Evolutionary conservation across 1,140 invertebrate genomes (phyloP), one percentile per base, ranked within the genome.

Genomic region (Drosophila repleta): DNA sequence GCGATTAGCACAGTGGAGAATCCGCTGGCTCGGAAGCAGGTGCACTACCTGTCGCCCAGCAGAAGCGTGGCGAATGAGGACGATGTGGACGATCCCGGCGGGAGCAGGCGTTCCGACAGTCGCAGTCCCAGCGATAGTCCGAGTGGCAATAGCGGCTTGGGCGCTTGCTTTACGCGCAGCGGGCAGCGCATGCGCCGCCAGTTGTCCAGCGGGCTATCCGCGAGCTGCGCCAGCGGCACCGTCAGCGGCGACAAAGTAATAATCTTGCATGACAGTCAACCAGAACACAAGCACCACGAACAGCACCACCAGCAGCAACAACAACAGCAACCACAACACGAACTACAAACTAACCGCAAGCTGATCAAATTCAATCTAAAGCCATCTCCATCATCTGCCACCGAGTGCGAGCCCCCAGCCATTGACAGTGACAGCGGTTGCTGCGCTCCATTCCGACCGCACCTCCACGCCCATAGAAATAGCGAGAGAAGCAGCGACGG

Each of bases 191-290:
- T 88, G 66, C 73, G 81, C 7, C 78, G 87, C 4, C 89, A 90
- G 51, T 32, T 71, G 17, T 84, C 81, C n/a, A 37, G 58, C 11
- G 41, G 63, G 20, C 62, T 88, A 46, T 87, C 89, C 18, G 77
- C 74, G 48, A 46, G 60, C 48, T 78, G 79, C 39, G 75, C 39
- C 64, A 74, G 81, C 39, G 74, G 84, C 43, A 77, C 79, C 67
- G 89, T 35, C 32, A 35, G 32, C 8, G 32, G 32, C 11, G 32
- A 90, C 64, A 90, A 90, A 89, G 89, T 90, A 90, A 90, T 80
- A 63, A 89, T 89, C 69, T 72, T 89, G 81, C 81, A 79, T 83
- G 83, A 79, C 52, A 52, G 29, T 35, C 65, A 84, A 67, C n/a
- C 63, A 60, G 46, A 73, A 66, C 77, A 61, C 66, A 71, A 65